A percentile compares a stretch with the other conserved stretches of the same genome.
These are phyloP conservation scores for Tribolium freemani DNA, from an alignment of 2,888 invertebrate species.

Conservation along the genomic window DNA sequence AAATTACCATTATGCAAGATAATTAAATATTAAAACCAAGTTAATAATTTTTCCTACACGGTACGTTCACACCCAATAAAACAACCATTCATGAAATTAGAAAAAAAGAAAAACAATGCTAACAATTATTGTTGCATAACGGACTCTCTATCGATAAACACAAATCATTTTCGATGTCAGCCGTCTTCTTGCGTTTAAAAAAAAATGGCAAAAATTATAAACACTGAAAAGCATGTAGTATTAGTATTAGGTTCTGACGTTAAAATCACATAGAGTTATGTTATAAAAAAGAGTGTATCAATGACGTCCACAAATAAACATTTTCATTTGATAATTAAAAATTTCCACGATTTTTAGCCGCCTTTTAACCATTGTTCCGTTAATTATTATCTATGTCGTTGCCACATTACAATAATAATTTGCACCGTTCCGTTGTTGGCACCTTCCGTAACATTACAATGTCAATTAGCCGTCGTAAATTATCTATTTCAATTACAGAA, in stretches of 20 bases:
- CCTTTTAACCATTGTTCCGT: too few species aligned
- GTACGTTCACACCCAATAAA: neutral
- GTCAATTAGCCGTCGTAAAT: slow-evolving; percentile 11
- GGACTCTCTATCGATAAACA: neutral
- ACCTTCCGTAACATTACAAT: neutral
- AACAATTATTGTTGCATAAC: neutral
- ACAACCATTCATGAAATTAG: neutral
- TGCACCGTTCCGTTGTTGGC: neutral
- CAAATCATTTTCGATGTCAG: too few species aligned
- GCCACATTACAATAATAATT: neutral
- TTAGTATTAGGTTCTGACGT: too few species aligned
- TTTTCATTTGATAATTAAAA: too few species aligned
- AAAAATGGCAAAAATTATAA: too few species aligned
- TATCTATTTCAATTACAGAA: slow-evolving; percentile 4
- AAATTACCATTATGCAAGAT: neutral
- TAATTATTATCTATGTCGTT: too few species aligned
- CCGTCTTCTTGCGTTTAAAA: too few species aligned
- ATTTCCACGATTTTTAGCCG: neutral
- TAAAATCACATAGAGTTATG: too few species aligned
- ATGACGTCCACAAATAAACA: too few species aligned
- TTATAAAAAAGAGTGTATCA: too few species aligned
- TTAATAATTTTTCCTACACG: neutral
- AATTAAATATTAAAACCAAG: neutral
- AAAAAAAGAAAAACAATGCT: neutral
- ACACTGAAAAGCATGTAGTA: too few species aligned